Percentiles rank a stretch among this genome's conserved stretches.
Evolutionary conservation across 2,888 invertebrate species (phyloP).

Genomic region (Trichogramma evanescens): DNA sequence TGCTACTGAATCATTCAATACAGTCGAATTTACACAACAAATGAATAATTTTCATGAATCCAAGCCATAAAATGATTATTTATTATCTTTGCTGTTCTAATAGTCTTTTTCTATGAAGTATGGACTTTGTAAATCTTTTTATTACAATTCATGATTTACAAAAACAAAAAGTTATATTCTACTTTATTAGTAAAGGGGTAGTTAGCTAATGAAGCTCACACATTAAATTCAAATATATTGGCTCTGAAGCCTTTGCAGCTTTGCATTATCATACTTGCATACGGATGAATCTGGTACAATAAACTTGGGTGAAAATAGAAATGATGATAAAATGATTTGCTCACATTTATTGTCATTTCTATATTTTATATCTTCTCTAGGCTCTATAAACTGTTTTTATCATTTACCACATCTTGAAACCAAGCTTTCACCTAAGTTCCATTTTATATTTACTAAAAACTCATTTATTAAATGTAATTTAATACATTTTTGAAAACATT

Average conservation of each 20-base stretch:
- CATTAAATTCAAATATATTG: conserved; percentile 29
- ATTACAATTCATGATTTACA: conserved; percentile 10
- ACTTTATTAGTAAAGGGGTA: conserved; percentile 29
- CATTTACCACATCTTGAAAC: conserved; percentile 21
- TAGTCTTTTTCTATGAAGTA: conserved; percentile 20
- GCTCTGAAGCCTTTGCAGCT: conserved; percentile 35
- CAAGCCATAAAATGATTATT: conserved; percentile 5
- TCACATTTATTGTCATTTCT: conserved; percentile 21
- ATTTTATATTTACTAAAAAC: background rate
- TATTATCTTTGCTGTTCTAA: conserved; percentile 6
- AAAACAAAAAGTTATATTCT: conserved; percentile 15
- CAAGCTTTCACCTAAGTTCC: conserved; percentile 16
- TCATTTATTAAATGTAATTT: background rate
- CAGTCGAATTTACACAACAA: too few species aligned
- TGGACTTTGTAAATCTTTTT: conserved; percentile 14
- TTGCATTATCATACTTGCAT: conserved; percentile 38
- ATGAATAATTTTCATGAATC: too few species aligned
- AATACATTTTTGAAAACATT: background rate
- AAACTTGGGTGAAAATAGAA: conserved; percentile 29
- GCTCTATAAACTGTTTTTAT: conserved; percentile 16
- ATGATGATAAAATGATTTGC: conserved; percentile 23
- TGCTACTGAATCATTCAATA: too few species aligned
- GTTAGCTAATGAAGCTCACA: conserved; percentile 31
- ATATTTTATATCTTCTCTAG: conserved; percentile 21
- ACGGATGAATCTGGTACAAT: conserved; percentile 28